Evolutionary conservation across 1,140 invertebrate genomes (phyloP).

Genomic region (Trichonephila clavata): DNA sequence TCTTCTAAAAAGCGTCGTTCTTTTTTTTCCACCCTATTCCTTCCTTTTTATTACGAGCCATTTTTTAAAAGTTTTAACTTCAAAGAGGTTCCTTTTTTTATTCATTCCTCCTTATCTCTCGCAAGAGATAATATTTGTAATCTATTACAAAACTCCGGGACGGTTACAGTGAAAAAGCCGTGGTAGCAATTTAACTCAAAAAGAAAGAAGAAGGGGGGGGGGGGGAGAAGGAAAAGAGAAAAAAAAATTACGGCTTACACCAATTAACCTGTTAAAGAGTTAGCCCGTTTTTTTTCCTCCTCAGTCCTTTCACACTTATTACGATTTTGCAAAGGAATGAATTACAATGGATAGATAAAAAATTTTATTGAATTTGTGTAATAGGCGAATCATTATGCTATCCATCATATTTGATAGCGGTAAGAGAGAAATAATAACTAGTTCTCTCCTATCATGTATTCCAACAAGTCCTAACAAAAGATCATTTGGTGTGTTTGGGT

Average conservation of each 20-base stretch:
- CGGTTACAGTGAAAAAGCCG: slow-evolving; percentile 56
- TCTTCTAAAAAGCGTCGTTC: background rate
- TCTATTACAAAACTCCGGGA: slow-evolving; percentile 61
- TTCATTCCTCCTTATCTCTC: slow-evolving; percentile 25
- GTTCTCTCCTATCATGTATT: slow-evolving; percentile 26
- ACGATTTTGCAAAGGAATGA: background rate
- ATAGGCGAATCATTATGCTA: slow-evolving; percentile 65
- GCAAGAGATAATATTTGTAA: slow-evolving; percentile 57
- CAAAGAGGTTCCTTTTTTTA: background rate
- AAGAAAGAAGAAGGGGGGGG: background rate
- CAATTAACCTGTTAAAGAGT: slow-evolving; percentile 75
- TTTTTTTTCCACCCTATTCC: background rate
- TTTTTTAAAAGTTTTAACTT: slow-evolving; percentile 14
- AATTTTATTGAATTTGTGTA: slow-evolving; percentile 71
- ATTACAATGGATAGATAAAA: slow-evolving; percentile 31
- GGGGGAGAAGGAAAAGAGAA: too few species aligned
- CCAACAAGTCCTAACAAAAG: slow-evolving; percentile 44
- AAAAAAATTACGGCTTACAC: slow-evolving; percentile 34
- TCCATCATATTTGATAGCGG: slow-evolving; percentile 61
- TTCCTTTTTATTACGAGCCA: background rate
- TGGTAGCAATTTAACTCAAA: slow-evolving; percentile 38
- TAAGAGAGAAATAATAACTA: slow-evolving; percentile 46
- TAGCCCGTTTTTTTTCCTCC: background rate
- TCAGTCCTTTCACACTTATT: background rate
- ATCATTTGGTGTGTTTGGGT: slow-evolving; percentile 29